phyloP scores from a whole-genome alignment of 2,113 vertebrate genomes.

The Trochalopteron elliotii region DNA sequence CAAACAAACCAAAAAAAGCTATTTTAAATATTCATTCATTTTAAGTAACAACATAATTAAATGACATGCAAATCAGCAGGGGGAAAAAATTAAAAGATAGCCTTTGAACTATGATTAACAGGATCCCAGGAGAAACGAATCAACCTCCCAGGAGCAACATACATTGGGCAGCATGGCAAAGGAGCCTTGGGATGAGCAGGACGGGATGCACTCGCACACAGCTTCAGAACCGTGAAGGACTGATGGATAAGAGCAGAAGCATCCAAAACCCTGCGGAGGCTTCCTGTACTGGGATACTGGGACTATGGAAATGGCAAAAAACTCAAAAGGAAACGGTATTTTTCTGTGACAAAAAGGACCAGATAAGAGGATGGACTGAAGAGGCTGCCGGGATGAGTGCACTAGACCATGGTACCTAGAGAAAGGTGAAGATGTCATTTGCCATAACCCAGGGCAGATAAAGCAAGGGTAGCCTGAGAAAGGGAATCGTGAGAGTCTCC shows the following conservation, averaged over 20 bases:
- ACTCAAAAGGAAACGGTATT: neutral
- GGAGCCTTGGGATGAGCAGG: neutral
- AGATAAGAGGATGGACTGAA: neutral
- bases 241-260: neutral
- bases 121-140: neutral
- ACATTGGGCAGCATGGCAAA: neutral
- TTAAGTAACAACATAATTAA: neutral
- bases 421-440: neutral
- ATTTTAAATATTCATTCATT: neutral
- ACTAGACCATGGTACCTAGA: neutral
- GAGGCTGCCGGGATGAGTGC: fast-evolving
- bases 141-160: neutral
- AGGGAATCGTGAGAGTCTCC: neutral
- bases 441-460: neutral
- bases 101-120: neutral
- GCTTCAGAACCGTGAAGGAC: neutral
- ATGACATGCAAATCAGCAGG: neutral
- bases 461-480: neutral
- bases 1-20: neutral
- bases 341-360: neutral
- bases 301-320: neutral
- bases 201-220: fast-evolving
- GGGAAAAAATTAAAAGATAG: neutral
- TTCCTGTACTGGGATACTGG: neutral
- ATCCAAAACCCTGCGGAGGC: neutral